Base-by-base conservation (phyloP, 2,113 vertebrate genomes). In the Sclerurus mexicanus region DNA sequence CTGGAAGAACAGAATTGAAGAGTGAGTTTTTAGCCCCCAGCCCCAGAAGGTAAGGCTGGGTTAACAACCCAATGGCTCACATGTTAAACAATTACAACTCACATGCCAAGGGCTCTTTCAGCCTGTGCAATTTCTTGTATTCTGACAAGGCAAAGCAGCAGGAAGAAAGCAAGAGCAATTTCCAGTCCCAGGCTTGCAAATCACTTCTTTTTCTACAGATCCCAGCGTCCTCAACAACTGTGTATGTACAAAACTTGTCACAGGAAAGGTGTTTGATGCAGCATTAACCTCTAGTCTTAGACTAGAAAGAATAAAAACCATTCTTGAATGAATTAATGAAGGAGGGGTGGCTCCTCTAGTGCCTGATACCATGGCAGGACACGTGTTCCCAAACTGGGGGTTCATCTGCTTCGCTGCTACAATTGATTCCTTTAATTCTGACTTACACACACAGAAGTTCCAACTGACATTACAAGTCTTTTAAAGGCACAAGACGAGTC, bases 111-210 rank as follows among this genome's bases (percentile, higher is more conserved):
- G 25, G 17, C 13, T 75, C 35, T 59, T 66, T 37, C 15, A 95
- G 66, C 66, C 80, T 15, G 22, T 28, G 66, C 15, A 96, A 18
- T 49, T 73, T 7, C 71, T 49, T 56, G 42, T 37, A 27, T 7
- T 52, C 50, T 75, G 59, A 27, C 64, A 75, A 50, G 74, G 60
- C 72, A 91, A 80, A 78, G 77, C 39, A 87, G 49, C 40, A 81
- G 35, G 27, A 20, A 81, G 72, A 44, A 78, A 3, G 23, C 21
- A 52, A 73, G 40, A 91, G 49, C 13, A 87, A 58, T 14, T 83
- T 74, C 81, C 39, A 85, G 25, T 21, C 42, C 23, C 20, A 10
- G n/a, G 64, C 21, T 50, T 74, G 81, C 23, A 69, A 76, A 69
- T 83, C n/a, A 37, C 6, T 42, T 62, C 40, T 42, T 74, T 12